phyloP scores from a whole-genome alignment of 2,797 vertebrate species.

The Pangasius larnaudii region DNA sequence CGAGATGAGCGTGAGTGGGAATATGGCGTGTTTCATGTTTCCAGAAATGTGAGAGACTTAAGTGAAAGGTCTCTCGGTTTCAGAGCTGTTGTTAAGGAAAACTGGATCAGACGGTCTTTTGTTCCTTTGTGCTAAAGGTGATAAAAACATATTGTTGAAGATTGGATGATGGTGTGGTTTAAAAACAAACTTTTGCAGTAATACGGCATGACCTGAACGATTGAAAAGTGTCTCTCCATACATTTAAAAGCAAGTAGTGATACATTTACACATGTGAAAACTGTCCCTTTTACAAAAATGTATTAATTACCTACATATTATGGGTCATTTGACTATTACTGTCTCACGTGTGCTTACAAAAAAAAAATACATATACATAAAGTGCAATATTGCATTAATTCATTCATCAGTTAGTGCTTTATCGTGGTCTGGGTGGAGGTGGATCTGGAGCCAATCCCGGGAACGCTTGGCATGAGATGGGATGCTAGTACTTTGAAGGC shows the following conservation, averaged over 20 bases:
- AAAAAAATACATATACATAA: too few relatives aligned
- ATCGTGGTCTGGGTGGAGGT: not conserved
- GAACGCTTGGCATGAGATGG: not conserved
- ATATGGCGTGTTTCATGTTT: not conserved
- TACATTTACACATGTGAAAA: too few relatives aligned
- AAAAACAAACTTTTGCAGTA: not conserved
- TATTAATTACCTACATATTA: not conserved
- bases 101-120: not conserved
- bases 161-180: not conserved
- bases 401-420: not conserved
- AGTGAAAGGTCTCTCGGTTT: not conserved
- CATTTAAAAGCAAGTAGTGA: not conserved
- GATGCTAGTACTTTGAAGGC: not conserved
- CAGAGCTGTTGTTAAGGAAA: not conserved
- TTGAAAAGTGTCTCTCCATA: not conserved
- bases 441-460: too few relatives aligned
- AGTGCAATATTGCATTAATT: not conserved
- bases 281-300: too few relatives aligned
- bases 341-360: not conserved
- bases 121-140: not conserved
- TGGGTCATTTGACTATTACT: not conserved
- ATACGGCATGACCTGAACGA: not conserved
- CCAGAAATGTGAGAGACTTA: constrained; percentile 10
- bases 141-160: too few relatives aligned
- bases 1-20: constrained; percentile 1